Evolutionary conservation across 64 coral and sea anemone genomes (phyloP).

Genomic region (Cladopsammia gracilis): DNA sequence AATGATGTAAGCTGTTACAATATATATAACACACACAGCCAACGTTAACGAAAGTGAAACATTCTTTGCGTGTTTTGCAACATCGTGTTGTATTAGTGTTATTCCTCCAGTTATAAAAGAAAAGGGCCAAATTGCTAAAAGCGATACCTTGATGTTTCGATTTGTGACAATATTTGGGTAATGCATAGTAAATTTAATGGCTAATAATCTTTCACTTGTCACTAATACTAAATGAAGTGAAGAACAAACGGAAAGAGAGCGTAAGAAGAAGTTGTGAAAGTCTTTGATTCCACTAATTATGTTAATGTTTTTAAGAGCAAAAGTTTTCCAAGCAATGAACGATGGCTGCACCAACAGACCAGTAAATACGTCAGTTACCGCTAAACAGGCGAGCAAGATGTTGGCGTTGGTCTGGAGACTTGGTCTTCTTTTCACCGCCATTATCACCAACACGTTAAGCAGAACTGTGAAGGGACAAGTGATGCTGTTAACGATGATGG

Average conservation of each 20-base stretch:
- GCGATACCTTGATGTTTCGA: neutral
- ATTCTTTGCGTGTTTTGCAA: no score
- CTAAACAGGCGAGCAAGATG: constrained; percentile 8
- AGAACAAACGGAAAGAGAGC: neutral
- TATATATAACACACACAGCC: neutral
- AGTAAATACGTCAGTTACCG: neutral
- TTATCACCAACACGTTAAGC: constrained; percentile 6
- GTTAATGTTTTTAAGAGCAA: neutral
- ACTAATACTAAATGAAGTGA: neutral
- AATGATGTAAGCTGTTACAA: neutral
- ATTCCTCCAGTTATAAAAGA: neutral
- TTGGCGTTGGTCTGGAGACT: neutral
- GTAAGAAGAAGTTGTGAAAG: neutral
- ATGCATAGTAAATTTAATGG: neutral
- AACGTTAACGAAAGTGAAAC: neutral
- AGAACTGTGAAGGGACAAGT: constrained; percentile 8
- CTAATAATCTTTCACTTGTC: neutral
- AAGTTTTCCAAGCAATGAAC: neutral
- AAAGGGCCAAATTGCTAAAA: neutral
- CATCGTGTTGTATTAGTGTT: neutral
- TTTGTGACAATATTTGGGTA: neutral
- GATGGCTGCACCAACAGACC: neutral
- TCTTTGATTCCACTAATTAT: neutral
- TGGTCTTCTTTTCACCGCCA: neutral
- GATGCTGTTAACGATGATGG: neutral